Evolutionary conservation across 2,113 vertebrate species (phyloP).

Genomic region (Microtus ochrogaster): DNA sequence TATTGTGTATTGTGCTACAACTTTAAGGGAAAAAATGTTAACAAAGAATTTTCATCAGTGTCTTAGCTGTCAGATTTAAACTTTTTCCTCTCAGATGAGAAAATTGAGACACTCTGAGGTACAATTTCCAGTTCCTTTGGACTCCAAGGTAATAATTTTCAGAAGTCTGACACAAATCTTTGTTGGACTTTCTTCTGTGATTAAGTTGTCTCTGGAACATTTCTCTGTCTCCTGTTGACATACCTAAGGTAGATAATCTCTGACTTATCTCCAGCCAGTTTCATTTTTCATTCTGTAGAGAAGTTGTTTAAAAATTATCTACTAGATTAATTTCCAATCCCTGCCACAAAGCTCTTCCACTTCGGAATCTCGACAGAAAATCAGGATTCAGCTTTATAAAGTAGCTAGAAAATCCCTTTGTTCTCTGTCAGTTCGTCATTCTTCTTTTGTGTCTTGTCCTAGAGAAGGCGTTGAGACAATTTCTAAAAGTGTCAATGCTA

Average conservation of each 20-base stretch:
- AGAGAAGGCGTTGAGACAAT: neutral
- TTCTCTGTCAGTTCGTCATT: neutral
- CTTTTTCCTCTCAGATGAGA: neutral
- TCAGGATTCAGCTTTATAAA: neutral
- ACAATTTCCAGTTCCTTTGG: constrained; percentile 33
- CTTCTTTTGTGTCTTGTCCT: neutral
- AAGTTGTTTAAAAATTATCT: constrained; percentile 53
- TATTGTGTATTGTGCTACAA: neutral
- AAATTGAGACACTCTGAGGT: neutral
- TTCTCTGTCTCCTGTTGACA: constrained; percentile 60
- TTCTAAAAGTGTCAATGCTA: neutral
- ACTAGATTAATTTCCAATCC: constrained; percentile 29
- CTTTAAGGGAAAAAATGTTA: neutral
- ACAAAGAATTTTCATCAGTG: neutral
- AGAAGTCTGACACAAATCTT: neutral
- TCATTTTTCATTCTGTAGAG: constrained; percentile 1
- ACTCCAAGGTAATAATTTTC: constrained; percentile 66
- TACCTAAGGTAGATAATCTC: constrained; percentile 49
- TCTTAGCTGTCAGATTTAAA: constrained; percentile 16
- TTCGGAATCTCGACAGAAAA: constrained; percentile 26
- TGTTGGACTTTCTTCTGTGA: neutral
- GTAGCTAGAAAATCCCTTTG: neutral
- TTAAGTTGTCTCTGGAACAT: constrained; percentile 41
- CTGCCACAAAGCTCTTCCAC: neutral
- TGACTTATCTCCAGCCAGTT: constrained; percentile 61